These are phyloP conservation scores for Andrena haemorrhoa DNA, from an alignment of 2,888 invertebrate species.

Conservation along the genomic window DNA sequence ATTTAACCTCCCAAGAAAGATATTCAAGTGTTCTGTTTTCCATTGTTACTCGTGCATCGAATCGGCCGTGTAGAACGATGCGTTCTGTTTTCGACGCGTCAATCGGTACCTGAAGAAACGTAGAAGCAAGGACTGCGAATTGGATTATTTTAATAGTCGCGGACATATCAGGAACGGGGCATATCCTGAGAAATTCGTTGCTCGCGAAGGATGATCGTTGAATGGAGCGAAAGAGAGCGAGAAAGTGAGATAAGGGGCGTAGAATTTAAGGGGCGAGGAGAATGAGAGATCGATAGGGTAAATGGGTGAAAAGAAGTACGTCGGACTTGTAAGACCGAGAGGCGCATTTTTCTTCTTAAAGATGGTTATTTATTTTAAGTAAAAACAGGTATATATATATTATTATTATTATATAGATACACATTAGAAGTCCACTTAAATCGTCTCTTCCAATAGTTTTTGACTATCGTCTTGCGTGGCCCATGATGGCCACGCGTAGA, in stretches of 20 bases:
- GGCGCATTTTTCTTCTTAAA: constrained; percentile 72
- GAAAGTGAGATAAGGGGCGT: background rate
- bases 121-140: constrained; percentile 76
- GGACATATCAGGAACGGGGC: constrained; percentile 81
- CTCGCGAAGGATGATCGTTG: constrained; percentile 30
- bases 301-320: constrained; percentile 25
- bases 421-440: constrained; percentile 71
- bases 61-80: constrained; percentile 37
- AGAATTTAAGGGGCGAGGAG: constrained; percentile 4
- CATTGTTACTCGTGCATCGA: constrained; percentile 43
- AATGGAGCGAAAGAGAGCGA: constrained; percentile 29
- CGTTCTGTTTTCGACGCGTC: constrained; percentile 72
- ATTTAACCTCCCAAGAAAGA: too few species aligned
- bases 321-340: constrained; percentile 59
- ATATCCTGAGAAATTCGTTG: constrained; percentile 76
- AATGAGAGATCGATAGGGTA: constrained; percentile 15
- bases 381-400: constrained; percentile 69
- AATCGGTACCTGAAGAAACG: constrained; percentile 80
- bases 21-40: too few species aligned
- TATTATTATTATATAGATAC: constrained; percentile 63
- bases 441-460: constrained; percentile 79
- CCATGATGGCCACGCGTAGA: constrained; percentile 42
- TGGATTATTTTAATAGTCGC: constrained; percentile 67
- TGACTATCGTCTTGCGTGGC: constrained; percentile 67
- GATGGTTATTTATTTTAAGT: constrained; percentile 80